Evolutionary conservation across 92 coral and sea anemone genomes (phyloP), one percentile per base, ranked within the genome.

Genomic region (Zoanthus sociatus): DNA sequence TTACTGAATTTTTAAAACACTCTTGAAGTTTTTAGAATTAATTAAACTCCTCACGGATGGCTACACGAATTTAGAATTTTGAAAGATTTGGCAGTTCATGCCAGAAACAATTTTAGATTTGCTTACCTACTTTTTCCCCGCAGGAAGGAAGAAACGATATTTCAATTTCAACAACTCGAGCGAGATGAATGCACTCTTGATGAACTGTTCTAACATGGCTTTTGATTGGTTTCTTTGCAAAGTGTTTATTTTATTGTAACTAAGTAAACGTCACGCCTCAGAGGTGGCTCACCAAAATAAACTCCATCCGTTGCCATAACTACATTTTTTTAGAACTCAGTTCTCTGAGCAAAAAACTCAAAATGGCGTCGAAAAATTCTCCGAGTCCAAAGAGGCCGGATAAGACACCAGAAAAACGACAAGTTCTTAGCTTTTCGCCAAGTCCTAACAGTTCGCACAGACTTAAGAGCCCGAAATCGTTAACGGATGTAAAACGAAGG

Each of bases 401-500:
- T 11, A 89, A 92, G 83, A 89, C 90, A 30, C 92, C 94, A 17
- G 87, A 88, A 8, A 95, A 90, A 70, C 83, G 64, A 48, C 87
- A 84, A 32, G 44, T 58, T 9, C 76, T 31, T 44, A 32, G 86
- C 18, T 74, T 76, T 37, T 91, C 94, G 42, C 44, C 83, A 11
- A 89, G 90, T 21, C 91, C 93, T 51, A 88, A 76, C 68, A 78
- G 78, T 10, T 95, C 97, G 42, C 95, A 96, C 16, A 89, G 86
- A 66, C 51, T 60, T 45, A 93, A 78, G 78, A 88, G 88, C 86
- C 76, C 86, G 26, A 84, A 54, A 44, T 90, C 92, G 8, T 87
- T 92, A 12, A 86, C 92, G 55, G 99, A 95, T 60, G 88, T 93
- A 14, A 90, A 92, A 33, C 89, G 87, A 79, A 78, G 96, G 76